A percentile compares a stretch with the other conserved stretches of the same genome.
These are phyloP conservation scores for Drosophila neotestacea DNA, from an alignment of 2,888 invertebrate genomes.

Conservation along the genomic window DNA sequence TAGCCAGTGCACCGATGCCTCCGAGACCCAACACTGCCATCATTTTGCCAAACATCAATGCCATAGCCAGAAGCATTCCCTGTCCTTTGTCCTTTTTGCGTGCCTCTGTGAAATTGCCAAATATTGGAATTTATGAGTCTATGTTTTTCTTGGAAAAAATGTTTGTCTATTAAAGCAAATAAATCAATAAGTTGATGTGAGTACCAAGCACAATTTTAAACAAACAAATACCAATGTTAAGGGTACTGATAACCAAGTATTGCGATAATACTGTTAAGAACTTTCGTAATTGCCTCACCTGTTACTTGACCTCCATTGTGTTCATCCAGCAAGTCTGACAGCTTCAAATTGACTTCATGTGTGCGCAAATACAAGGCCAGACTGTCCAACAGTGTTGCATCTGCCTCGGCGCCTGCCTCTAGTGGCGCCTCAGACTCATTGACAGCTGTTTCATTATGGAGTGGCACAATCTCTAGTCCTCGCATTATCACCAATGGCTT, in stretches of 20 bases:
- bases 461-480: constrained; percentile 83
- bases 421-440: constrained; percentile 25
- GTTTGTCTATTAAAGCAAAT: background rate
- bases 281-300: constrained; percentile 39
- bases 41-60: constrained; percentile 92
- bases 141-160: background rate
- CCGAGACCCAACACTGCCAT: constrained; percentile 91
- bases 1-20: constrained; percentile 90
- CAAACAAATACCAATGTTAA: background rate
- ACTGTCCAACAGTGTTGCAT: constrained; percentile 84
- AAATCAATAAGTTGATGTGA: constrained; percentile 1
- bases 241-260: constrained; percentile 2
- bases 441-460: constrained; percentile 66
- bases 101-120: constrained; percentile 85
- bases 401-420: constrained; percentile 14
- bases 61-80: constrained; percentile 87
- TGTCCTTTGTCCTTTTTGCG: constrained; percentile 88
- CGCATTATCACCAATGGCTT: constrained; percentile 82
- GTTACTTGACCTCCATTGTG: constrained; percentile 41
- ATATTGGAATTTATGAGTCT: constrained; percentile 33
- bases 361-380: constrained; percentile 89
- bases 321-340: constrained; percentile 88
- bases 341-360: constrained; percentile 90
- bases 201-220: constrained; percentile 1
- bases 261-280: constrained; percentile 23